These are phyloP conservation scores for Thamnophis sirtalis DNA, from an alignment of 2,113 vertebrate genomes.

Conservation along the genomic window DNA sequence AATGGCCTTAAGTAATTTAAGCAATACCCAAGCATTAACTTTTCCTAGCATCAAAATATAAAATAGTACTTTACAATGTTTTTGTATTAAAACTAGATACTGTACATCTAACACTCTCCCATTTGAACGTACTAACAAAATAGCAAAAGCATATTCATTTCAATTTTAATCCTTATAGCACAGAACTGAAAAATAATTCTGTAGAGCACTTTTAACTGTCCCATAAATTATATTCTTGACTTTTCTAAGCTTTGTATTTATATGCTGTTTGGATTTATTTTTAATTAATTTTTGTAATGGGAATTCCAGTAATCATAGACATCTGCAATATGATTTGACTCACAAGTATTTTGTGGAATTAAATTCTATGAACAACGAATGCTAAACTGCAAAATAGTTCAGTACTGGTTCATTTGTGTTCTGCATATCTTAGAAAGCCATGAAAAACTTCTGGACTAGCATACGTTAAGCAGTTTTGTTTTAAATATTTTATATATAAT, in stretches of 20 bases:
- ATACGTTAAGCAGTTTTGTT: neutral
- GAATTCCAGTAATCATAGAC: neutral
- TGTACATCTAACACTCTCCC: neutral
- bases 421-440: neutral
- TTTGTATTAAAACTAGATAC: neutral
- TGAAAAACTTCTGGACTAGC: neutral
- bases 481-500: neutral
- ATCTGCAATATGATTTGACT: conserved; percentile 14
- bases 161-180: neutral
- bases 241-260: neutral
- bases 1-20: neutral
- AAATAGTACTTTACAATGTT: neutral
- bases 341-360: conserved; percentile 10
- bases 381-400: neutral
- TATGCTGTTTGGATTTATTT: neutral
- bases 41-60: neutral
- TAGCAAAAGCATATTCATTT: neutral
- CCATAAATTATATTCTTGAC: conserved; percentile 3
- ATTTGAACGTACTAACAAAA: neutral
- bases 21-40: neutral
- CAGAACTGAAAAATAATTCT: neutral
- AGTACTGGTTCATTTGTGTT: neutral
- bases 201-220: conserved; percentile 9
- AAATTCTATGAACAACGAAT: conserved; percentile 16
- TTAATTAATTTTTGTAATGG: conserved; percentile 24